Evolutionary conservation across 2,113 vertebrate genomes (phyloP), one percentile per base, ranked within the genome.

Genomic region (Egretta garzetta): DNA sequence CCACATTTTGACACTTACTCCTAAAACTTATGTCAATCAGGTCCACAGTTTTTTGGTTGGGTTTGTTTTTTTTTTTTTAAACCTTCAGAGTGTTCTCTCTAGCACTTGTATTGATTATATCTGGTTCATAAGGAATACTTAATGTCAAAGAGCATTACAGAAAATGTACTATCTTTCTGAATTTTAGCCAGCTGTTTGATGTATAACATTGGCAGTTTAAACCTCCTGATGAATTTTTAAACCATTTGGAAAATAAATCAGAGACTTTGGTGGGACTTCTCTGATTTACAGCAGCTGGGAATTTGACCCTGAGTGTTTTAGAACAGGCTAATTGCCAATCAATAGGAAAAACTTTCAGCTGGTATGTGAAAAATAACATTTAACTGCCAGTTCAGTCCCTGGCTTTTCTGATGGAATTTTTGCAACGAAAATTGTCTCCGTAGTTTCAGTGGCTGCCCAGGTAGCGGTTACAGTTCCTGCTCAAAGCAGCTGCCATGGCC

Each of bases 161-260:
- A 80, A 95, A 82, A 82, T 60, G 8, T 60, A 27, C 27, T 72
- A 2, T 49, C 59, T 91, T 79, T 92, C 77, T 94, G 66, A 96
- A 56, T 80, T 95, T 91, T 70, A 90, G 41, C 62, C 50, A 94
- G 52, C 30, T 87, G 47, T 88, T 93, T 93, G 76, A 89, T 90
- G 35, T 55, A 86, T 58, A 68, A 68, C 53, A 73, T 5, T 50
- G 39, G 58, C 66, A 80, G 9, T 56, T 86, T 91, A 66, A 88
- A 91, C 41, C 7, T 95, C 37, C 14, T 80, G 58, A 24, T 83
- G 58, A 85, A 76, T 86, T 83, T 96, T 95, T 62, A 92, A 91
- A 33, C 41, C 18, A 66, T 86, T 90, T 92, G 59, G 63, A 93
- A 88, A 90, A 95, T 59, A 66, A 80, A 90, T 90, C 72, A 63